Evolutionary conservation across 2,113 vertebrate genomes (phyloP), one percentile per base, ranked within the genome.

Genomic region (Lathamus discolor): DNA sequence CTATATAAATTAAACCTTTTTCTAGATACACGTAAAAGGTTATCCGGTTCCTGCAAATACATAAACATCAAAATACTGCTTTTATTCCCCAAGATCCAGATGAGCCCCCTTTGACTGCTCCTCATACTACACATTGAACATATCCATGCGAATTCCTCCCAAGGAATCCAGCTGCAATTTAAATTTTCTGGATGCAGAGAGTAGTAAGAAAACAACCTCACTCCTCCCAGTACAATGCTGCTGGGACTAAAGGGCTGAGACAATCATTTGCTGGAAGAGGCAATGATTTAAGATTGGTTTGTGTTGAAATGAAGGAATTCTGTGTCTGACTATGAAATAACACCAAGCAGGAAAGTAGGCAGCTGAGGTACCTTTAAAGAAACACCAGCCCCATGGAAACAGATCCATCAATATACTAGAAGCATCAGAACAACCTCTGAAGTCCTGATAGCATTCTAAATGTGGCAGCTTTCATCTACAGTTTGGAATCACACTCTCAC

Each of bases 311-410:
- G 37, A 63, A 79, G 28, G 67, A 88, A 59, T 70, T 44, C 29
- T 59, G 28, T 70, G 22, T 66, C 72, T 93, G 83, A 94, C 59
- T 83, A 94, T 18, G 23, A 93, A 97, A 92, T 18, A 89, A 92
- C 28, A 92, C 25, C 88, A 87, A 92, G 49, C 86, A 96, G 96
- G 90, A 73, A 27, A 90, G 64, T 15, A 81, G 44, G 44, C 33
- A 90, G 52, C 74, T 54, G 87, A 67, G 79, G 48, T 85, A 90
- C 62, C 80, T 88, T 88, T 88, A 95, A 95, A 86, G 67, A 90
- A 62, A 79, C 31, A 72, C 83, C 25, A 80, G 28, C 80, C 86
- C 66, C 80, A 61, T 88, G 83, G 83, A 96, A 93, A 92, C 41
- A 74, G 69, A 72, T 41, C 43, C 78, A 67, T 75, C 74, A 59